Conservation (phyloP, 2,113 vertebrate genomes). For the Sterna hirundo region DNA sequence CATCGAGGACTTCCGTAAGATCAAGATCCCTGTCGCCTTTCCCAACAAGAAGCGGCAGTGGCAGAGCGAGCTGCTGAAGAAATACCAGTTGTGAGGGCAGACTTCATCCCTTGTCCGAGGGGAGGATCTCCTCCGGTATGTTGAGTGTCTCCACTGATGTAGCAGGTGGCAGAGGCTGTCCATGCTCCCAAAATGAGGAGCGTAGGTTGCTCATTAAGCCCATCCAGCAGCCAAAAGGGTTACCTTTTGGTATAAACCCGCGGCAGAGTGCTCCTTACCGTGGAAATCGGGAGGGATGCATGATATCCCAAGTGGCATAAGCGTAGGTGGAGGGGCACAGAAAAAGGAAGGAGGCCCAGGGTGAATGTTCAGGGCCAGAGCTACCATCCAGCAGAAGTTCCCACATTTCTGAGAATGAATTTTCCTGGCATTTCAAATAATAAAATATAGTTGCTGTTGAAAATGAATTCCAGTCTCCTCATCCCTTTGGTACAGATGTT, state of each 20-base stretch:
- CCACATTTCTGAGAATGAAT: not conserved
- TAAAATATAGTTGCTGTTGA: not conserved
- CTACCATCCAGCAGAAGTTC: not conserved
- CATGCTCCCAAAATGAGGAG: accelerated
- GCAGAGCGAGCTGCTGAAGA: slow-evolving; percentile 68
- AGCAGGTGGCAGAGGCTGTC: not conserved
- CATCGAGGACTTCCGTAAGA: slow-evolving; percentile 67
- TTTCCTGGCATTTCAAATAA: not conserved
- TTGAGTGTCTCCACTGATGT: accelerated
- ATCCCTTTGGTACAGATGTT: not conserved
- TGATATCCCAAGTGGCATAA: not conserved
- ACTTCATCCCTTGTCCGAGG: accelerated
- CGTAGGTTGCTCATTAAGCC: not conserved
- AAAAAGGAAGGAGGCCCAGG: not conserved
- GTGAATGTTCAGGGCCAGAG: not conserved
- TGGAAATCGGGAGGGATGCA: accelerated
- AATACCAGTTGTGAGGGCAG: slow-evolving; percentile 63
- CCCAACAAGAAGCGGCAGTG: slow-evolving; percentile 69
- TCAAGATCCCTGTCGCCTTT: slow-evolving; percentile 47
- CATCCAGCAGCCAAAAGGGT: accelerated
- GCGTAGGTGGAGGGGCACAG: not conserved
- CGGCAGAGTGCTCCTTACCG: not conserved
- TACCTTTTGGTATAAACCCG: no score
- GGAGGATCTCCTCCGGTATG: accelerated
- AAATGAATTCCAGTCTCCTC: not conserved